Evolutionary conservation across 2,888 invertebrate genomes (phyloP).

Genomic region (Mythimna impura): DNA sequence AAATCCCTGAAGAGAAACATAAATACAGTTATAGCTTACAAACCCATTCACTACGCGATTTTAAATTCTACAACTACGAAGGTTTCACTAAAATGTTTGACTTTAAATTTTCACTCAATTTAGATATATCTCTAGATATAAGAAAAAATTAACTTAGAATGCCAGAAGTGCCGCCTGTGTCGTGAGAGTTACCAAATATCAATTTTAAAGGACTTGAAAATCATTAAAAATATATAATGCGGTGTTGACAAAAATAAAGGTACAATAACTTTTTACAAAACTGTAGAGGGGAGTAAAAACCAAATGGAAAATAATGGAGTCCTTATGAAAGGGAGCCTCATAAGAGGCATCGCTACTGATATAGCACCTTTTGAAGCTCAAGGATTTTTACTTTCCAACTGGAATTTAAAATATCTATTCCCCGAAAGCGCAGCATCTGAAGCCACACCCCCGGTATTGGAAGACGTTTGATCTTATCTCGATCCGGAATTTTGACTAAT

Average conservation of each 20-base stretch:
- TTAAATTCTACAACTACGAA: background rate
- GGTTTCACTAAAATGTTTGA: background rate
- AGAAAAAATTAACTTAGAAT: background rate
- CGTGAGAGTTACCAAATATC: background rate
- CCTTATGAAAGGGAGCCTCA: too few species aligned
- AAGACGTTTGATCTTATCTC: constrained; percentile 31
- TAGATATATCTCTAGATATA: background rate
- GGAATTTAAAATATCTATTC: constrained; percentile 5
- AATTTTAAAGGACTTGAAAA: background rate
- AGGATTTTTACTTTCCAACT: background rate
- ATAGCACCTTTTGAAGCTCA: constrained; percentile 1
- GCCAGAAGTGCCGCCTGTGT: background rate
- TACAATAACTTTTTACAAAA: background rate
- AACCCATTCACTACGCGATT: background rate
- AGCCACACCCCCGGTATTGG: constrained; percentile 19
- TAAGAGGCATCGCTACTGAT: background rate
- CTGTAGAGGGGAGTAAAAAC: fast-evolving
- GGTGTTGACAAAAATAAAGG: background rate
- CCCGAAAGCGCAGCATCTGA: background rate
- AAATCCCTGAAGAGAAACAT: background rate
- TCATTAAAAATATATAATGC: too few species aligned
- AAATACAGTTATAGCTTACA: background rate
- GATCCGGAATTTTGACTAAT: too few species aligned
- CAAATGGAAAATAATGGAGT: background rate
- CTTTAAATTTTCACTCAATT: background rate